Evolutionary conservation across 2,888 invertebrate species (phyloP).

Genomic region (Exephanes ischioxanthus): DNA sequence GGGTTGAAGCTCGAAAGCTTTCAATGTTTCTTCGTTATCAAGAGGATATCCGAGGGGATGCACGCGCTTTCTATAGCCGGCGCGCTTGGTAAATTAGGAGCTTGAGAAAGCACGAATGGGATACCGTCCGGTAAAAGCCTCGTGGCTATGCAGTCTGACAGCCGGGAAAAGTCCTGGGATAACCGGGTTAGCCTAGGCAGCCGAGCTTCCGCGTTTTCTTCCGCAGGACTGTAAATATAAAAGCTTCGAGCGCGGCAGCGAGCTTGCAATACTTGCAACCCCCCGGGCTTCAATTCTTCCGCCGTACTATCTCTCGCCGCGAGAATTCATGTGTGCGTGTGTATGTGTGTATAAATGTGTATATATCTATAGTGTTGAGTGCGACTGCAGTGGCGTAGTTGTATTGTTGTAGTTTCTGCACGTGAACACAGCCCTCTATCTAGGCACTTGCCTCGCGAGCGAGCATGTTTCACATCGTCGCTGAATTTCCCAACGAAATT

Average conservation of each 20-base stretch:
- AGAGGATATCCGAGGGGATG: neutral
- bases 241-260: slow-evolving; percentile 20
- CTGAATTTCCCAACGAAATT: slow-evolving; percentile 54
- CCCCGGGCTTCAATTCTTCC: slow-evolving; percentile 31
- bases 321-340: neutral
- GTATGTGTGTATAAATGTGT: neutral
- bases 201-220: slow-evolving; percentile 52
- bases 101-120: neutral
- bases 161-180: slow-evolving; percentile 62
- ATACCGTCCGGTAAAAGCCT: slow-evolving; percentile 15
- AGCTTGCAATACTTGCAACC: slow-evolving; percentile 38
- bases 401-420: neutral
- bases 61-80: neutral
- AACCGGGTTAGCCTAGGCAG: slow-evolving; percentile 59
- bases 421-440: neutral
- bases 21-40: neutral
- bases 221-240: slow-evolving; percentile 52
- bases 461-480: slow-evolving; percentile 37
- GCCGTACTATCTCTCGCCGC: slow-evolving; percentile 15
- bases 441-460: slow-evolving; percentile 2
- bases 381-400: neutral
- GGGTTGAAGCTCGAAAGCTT: neutral
- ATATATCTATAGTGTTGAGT: neutral
- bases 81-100: slow-evolving; percentile 14
- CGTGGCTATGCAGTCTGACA: slow-evolving; percentile 25